phyloP scores from a whole-genome alignment of 2,797 vertebrate species.

The Coilia nasus region DNA sequence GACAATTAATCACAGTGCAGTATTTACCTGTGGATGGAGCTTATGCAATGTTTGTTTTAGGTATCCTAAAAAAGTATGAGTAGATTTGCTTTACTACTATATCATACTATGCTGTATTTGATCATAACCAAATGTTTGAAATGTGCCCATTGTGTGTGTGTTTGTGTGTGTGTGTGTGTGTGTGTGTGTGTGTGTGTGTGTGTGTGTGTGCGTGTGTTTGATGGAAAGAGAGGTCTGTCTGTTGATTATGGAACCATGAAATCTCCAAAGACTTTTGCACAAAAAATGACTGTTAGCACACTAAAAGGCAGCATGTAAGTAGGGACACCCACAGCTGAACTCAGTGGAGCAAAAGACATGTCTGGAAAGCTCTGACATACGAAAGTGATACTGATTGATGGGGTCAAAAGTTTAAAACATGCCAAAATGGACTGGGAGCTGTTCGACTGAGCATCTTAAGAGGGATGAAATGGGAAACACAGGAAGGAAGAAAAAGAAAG shows the following conservation, averaged over 20 bases:
- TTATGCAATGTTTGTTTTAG: background rate
- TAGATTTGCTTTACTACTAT: background rate
- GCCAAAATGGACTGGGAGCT: background rate
- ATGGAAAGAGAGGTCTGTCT: background rate
- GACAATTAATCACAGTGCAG: too few species aligned
- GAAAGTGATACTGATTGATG: background rate
- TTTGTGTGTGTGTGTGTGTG: background rate
- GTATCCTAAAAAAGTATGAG: background rate
- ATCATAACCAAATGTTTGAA: background rate
- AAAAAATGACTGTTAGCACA: background rate
- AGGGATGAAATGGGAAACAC: background rate
- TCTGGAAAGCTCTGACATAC: background rate
- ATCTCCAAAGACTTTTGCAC: background rate
- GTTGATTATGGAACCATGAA: background rate
- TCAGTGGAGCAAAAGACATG: background rate
- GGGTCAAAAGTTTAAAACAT: conserved; percentile 16
- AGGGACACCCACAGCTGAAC: background rate
- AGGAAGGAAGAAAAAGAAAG: background rate
- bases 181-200: conserved; percentile 10
- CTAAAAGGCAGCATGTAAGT: background rate
- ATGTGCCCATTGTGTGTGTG: background rate
- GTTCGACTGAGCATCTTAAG: background rate
- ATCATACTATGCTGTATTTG: background rate
- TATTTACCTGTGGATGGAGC: background rate
- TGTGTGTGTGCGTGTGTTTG: background rate